These are phyloP conservation scores for Ophion costatus DNA, from an alignment of 2,888 invertebrate genomes.

Conservation along the genomic window DNA sequence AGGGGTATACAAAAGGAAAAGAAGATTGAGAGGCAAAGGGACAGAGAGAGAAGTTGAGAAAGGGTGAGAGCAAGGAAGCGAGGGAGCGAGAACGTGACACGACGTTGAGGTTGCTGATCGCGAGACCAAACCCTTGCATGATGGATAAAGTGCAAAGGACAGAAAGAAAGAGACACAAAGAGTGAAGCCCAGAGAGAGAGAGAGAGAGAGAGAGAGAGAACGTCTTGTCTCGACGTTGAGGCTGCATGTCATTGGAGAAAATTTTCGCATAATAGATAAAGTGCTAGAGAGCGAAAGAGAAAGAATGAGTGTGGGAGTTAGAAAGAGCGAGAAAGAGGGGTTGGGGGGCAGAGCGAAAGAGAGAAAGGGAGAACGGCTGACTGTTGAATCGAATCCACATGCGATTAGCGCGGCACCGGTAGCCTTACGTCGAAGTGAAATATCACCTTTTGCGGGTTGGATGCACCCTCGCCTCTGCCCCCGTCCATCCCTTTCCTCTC, in stretches of 20 bases:
- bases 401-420: conserved; percentile 68
- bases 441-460: conserved; percentile 33
- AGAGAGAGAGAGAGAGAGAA: conserved; percentile 19
- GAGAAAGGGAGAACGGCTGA: conserved; percentile 14
- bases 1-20: too few species aligned
- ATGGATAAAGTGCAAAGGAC: too few species aligned
- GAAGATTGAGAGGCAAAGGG: too few species aligned
- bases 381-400: conserved; percentile 52
- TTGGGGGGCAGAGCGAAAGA: conserved; percentile 37
- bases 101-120: too few species aligned
- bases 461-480: conserved; percentile 44
- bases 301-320: too few species aligned
- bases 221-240: conserved; percentile 7
- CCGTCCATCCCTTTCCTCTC: conserved; percentile 7
- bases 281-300: background rate
- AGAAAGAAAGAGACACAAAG: background rate
- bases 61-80: too few species aligned
- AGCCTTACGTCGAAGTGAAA: conserved; percentile 52
- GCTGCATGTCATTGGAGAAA: background rate
- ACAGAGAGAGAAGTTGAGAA: too few species aligned
- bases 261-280: conserved; percentile 5
- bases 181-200: background rate
- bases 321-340: conserved; percentile 21
- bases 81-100: too few species aligned
- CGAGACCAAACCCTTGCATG: too few species aligned